Percentiles rank a stretch among this genome's conserved stretches.
Evolutionary conservation across 2,888 invertebrate species (phyloP).

Genomic region (Maniola hyperantus): DNA sequence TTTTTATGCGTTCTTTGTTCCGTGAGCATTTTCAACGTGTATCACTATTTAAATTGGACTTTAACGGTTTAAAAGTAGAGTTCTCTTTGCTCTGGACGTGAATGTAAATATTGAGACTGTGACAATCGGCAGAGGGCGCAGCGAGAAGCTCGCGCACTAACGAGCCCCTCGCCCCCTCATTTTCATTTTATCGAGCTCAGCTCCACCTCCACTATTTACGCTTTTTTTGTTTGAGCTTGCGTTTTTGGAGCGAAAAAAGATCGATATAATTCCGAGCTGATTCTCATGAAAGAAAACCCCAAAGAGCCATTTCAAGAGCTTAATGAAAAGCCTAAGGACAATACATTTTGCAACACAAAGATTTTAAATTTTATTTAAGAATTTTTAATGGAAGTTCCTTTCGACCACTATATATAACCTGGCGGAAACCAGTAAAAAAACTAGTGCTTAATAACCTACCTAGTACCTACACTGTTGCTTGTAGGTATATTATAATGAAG

Average conservation of each 20-base stretch:
- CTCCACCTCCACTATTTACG: constrained; percentile 49
- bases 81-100: constrained; percentile 44
- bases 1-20: constrained; percentile 77
- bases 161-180: constrained; percentile 68
- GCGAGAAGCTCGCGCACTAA: constrained; percentile 65
- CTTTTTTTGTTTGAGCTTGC: constrained; percentile 62
- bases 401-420: too few relatives aligned
- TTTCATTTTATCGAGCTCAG: constrained; percentile 67
- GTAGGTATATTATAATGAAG: too few relatives aligned
- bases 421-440: too few relatives aligned
- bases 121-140: constrained; percentile 68
- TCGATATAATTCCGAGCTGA: constrained; percentile 18
- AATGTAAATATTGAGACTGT: constrained; percentile 65
- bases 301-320: background rate
- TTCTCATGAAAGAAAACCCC: background rate
- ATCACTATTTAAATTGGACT: constrained; percentile 45
- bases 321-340: background rate
- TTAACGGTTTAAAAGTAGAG: constrained; percentile 48
- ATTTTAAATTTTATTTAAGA: background rate
- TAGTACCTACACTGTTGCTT: too few relatives aligned
- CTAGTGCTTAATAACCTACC: too few relatives aligned
- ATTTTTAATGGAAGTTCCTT: too few relatives aligned
- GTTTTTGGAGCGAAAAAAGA: constrained; percentile 49
- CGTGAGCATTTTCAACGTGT: constrained; percentile 59
- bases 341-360: background rate